Evolutionary conservation across 1,140 invertebrate genomes (phyloP).

Genomic region (Cydia splendana): DNA sequence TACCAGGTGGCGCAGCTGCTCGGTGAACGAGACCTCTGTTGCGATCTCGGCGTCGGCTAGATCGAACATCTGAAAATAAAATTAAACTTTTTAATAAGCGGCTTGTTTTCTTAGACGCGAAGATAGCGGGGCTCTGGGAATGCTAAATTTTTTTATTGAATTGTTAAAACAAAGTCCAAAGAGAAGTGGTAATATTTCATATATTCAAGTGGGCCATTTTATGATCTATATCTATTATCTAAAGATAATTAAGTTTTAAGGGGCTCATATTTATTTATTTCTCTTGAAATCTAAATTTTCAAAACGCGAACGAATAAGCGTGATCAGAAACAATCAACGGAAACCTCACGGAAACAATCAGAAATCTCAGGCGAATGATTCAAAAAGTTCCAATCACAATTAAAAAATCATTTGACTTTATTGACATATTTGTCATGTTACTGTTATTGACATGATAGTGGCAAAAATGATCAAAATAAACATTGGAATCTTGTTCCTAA

Average conservation of each 20-base stretch:
- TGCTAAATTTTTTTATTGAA: background rate
- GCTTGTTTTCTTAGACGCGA: background rate
- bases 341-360: too few species aligned
- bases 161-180: too few species aligned
- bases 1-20: conserved; percentile 69
- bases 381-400: background rate
- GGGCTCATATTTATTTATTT: too few species aligned
- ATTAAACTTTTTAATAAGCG: too few species aligned
- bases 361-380: too few species aligned
- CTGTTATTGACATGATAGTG: conserved; percentile 1
- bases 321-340: too few species aligned
- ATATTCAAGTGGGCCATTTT: too few species aligned
- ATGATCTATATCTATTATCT: too few species aligned
- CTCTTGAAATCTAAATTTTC: too few species aligned
- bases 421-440: conserved; percentile 1
- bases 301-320: too few species aligned
- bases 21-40: conserved; percentile 76
- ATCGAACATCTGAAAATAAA: conserved; percentile 74
- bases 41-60: conserved; percentile 74
- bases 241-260: too few species aligned
- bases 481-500: conserved; percentile 1
- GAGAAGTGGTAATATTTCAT: too few species aligned
- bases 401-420: conserved; percentile 8
- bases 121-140: background rate
- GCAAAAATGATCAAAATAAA: conserved; percentile 40